These are phyloP conservation scores for Epicampocera succincta DNA, from an alignment of 2,888 invertebrate species.

Conservation along the genomic window DNA sequence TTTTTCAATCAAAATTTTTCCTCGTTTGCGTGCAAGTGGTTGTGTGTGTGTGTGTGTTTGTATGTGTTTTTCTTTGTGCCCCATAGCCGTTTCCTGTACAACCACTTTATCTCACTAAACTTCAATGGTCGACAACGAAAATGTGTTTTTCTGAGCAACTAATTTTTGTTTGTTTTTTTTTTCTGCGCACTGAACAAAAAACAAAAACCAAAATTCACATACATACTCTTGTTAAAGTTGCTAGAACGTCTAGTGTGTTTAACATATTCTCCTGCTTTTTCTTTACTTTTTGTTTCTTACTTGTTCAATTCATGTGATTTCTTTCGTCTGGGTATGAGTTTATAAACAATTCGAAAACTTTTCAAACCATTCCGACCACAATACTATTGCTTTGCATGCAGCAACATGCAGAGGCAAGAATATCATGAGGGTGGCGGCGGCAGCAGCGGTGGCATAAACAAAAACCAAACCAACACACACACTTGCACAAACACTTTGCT, in stretches of 20 bases:
- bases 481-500: constrained; percentile 36
- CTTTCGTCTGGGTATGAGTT: constrained; percentile 41
- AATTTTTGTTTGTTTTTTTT: constrained; percentile 1
- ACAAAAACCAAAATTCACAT: not conserved
- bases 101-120: constrained; percentile 34
- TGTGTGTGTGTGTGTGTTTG: not conserved
- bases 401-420: not conserved
- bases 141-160: not conserved
- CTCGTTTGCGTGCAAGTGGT: not conserved
- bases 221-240: not conserved
- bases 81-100: constrained; percentile 23
- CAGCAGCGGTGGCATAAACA: not conserved
- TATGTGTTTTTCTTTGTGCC: not conserved
- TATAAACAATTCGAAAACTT: constrained; percentile 66
- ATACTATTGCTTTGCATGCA: constrained; percentile 67
- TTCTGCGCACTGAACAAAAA: not conserved
- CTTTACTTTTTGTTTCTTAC: constrained; percentile 7
- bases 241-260: constrained; percentile 36
- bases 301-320: constrained; percentile 45
- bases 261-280: constrained; percentile 52
- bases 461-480: too few species aligned
- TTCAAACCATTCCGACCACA: constrained; percentile 66
- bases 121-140: not conserved
- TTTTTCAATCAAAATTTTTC: constrained; percentile 65
- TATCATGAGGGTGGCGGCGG: not conserved